phyloP scores from a whole-genome alignment of 2,888 invertebrate species.

The Andrena praecox region DNA sequence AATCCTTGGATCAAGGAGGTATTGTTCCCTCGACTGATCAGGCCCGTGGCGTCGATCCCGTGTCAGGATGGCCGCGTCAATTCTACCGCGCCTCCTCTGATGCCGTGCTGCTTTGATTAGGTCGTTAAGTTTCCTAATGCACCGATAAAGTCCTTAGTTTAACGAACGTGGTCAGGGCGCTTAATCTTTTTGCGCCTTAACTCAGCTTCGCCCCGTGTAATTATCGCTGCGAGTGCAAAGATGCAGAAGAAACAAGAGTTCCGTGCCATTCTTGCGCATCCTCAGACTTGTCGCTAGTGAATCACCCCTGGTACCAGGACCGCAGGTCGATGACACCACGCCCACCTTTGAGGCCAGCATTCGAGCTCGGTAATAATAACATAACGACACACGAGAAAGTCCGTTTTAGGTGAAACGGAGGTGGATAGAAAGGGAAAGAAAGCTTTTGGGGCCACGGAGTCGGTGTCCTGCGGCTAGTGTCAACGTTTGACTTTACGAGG shows the following conservation, averaged over 20 bases:
- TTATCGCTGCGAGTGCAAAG: slow-evolving; percentile 1
- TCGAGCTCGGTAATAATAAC: slow-evolving; percentile 75
- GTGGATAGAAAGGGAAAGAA: slow-evolving; percentile 46
- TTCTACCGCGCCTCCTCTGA: slow-evolving; percentile 71
- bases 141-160: slow-evolving; percentile 77
- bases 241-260: not conserved
- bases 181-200: slow-evolving; percentile 11
- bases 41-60: slow-evolving; percentile 76
- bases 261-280: not conserved
- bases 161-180: slow-evolving; percentile 73
- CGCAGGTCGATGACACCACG: slow-evolving; percentile 62
- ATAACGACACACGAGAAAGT: slow-evolving; percentile 64
- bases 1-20: slow-evolving; percentile 45
- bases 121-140: slow-evolving; percentile 82
- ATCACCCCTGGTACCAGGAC: not conserved
- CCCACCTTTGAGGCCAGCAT: slow-evolving; percentile 66
- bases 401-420: slow-evolving; percentile 47
- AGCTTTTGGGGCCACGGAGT: slow-evolving; percentile 53
- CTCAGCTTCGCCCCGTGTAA: slow-evolving; percentile 2
- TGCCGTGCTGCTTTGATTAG: slow-evolving; percentile 80
- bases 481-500: slow-evolving; percentile 84
- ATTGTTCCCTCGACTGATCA: slow-evolving; percentile 64
- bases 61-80: slow-evolving; percentile 74
- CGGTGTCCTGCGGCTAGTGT: slow-evolving; percentile 82
- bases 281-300: not conserved